These are phyloP conservation scores for Agrypnus murinus DNA, from an alignment of 2,888 invertebrate species.

Conservation along the genomic window DNA sequence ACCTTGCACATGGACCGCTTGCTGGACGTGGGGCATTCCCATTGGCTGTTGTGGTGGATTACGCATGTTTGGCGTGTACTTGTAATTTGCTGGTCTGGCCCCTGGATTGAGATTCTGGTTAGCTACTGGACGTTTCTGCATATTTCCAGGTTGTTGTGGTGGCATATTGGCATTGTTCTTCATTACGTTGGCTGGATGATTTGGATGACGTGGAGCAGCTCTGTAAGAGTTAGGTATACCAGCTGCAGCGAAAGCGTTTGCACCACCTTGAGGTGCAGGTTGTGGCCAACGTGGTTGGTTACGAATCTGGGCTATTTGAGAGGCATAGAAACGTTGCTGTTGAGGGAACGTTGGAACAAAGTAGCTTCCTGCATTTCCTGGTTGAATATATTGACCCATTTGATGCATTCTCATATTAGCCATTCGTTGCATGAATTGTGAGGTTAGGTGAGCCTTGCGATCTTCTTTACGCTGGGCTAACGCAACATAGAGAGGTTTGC, in stretches of 20 bases:
- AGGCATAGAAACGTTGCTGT: constrained; percentile 90
- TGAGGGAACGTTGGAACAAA: constrained; percentile 95
- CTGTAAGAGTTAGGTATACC: constrained; percentile 75
- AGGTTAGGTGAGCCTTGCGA: constrained; percentile 97
- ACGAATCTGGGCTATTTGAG: constrained; percentile 92
- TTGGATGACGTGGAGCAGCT: constrained; percentile 66
- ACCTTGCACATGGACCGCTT: constrained; percentile 92
- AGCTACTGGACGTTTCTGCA: constrained; percentile 77
- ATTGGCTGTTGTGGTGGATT: constrained; percentile 82
- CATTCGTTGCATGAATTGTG: constrained; percentile 99
- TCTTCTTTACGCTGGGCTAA: constrained; percentile 99
- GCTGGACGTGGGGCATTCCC: constrained; percentile 79
- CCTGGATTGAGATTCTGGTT: constrained; percentile 80
- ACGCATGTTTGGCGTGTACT: constrained; percentile 93
- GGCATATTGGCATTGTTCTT: constrained; percentile 92
- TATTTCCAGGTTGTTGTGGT: constrained; percentile 83
- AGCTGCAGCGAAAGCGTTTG: constrained; percentile 77
- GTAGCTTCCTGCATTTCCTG: constrained; percentile 87
- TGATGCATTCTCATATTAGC: constrained; percentile 93
- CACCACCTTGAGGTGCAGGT: constrained; percentile 79
- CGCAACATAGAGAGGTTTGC: constrained; percentile 99
- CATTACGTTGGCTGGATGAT: constrained; percentile 79
- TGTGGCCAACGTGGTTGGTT: constrained; percentile 92
- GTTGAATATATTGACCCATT: constrained; percentile 90
- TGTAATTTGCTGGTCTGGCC: constrained; percentile 85